These are phyloP conservation scores for Ascaphus truei DNA, from an alignment of 2,113 vertebrate species.

Conservation along the genomic window DNA sequence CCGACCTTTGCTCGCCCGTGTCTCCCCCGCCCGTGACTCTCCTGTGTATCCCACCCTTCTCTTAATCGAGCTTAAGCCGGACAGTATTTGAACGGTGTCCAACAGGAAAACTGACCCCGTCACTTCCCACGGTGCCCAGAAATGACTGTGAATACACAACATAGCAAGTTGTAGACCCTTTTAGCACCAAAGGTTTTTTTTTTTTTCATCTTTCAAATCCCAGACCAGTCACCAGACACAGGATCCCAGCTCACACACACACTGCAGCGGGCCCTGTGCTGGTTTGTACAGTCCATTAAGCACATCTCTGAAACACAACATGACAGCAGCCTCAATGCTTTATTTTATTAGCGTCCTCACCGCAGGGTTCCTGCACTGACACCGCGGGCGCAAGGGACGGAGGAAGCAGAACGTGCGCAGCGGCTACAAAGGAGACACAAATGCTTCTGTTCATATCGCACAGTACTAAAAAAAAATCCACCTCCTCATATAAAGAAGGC, in stretches of 20 bases:
- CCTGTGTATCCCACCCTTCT: too few relatives aligned
- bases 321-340: conserved; percentile 22
- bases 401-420: conserved; percentile 7
- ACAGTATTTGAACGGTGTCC: too few relatives aligned
- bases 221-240: background rate
- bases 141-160: too few relatives aligned
- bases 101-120: too few relatives aligned
- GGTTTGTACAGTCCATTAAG: conserved; percentile 29
- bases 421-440: conserved; percentile 1
- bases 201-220: background rate
- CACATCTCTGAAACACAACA: conserved; percentile 35
- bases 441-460: background rate
- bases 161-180: too few relatives aligned
- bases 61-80: too few relatives aligned
- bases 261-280: background rate
- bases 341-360: conserved; percentile 25
- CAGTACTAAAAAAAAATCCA: background rate
- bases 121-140: too few relatives aligned
- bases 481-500: background rate
- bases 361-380: conserved; percentile 4
- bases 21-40: too few relatives aligned
- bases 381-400: conserved; percentile 2
- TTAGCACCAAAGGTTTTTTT: too few relatives aligned
- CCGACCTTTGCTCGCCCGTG: too few relatives aligned
- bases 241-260: background rate